Evolutionary conservation across 2,888 invertebrate species (phyloP), one percentile per base, ranked within the genome.

Genomic region (Chironomus riparius): DNA sequence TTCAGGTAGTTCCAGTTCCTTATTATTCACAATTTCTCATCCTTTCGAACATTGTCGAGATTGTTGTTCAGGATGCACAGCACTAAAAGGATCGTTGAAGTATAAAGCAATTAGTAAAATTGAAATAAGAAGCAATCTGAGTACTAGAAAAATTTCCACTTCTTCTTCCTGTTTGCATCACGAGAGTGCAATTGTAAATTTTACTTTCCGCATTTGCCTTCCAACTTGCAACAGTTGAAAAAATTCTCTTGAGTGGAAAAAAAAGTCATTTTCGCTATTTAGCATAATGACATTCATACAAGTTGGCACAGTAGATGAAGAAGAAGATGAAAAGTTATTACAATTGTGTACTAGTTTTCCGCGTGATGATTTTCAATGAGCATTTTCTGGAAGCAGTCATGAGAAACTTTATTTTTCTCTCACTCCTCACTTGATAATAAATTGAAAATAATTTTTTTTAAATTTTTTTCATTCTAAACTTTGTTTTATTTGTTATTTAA

Each of bases 71-170:
- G 70, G 18, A 62, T 62, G 62, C 21, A 65, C 69, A 28, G 61
- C 50, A 38, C 38, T 38, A 38, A 38, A 38, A 38, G 38, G 61
- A 38, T 73, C 73, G 65, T 47, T 74, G 18, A 47, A 68, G 62
- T 74, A 68, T 68, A 47, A 65, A 74, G 74, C 74, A 74, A 74
- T 74, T 74, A 74, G 74, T 48, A 47, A 48, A 74, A 74, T 74
- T 74, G 74, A 74, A 74, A 74, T 50, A 65, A 65, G 24, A 65
- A 65, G 56, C 22, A 28, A n/a, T 70, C 24, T 22, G 38, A 4
- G 7, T 18, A 6, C 56, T 18, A 56, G n/a, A n/a, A n/a, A n/a
- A n/a, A n/a, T n/a, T 15, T 68, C 21, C 24, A 28, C 48, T 47
- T 47, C 47, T 47, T 28, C 65, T 24, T 65, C 24, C 70, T 47